A percentile compares a stretch with the other conserved stretches of the same genome.
Conservation (phyloP, 2,888 invertebrate species). For the Athripsodes cinereus region DNA sequence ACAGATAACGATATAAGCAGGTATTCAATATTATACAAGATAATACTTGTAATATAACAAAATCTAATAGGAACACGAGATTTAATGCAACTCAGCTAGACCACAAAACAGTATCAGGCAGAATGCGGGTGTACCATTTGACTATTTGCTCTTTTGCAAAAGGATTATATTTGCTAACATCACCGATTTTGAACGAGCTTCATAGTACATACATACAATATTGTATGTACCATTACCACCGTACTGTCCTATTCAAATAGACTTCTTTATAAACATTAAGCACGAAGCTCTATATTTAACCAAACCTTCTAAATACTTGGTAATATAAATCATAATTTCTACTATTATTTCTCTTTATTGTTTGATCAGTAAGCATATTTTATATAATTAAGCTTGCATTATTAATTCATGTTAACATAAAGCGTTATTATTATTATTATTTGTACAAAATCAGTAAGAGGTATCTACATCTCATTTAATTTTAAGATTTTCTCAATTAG, state of each 20-base stretch:
- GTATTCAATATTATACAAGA: too few relatives aligned
- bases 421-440: too few relatives aligned
- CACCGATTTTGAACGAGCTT: neutral
- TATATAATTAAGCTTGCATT: conserved; percentile 9
- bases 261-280: conserved; percentile 11
- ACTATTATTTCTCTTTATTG: neutral
- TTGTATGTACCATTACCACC: conserved; percentile 9
- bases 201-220: too few relatives aligned
- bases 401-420: too few relatives aligned
- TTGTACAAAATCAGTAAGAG: too few relatives aligned
- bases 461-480: neutral
- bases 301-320: too few relatives aligned
- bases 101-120: conserved; percentile 12
- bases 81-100: conserved; percentile 16
- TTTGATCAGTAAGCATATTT: conserved; percentile 18
- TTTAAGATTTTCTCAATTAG: neutral
- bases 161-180: conserved; percentile 14
- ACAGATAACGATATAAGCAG: too few relatives aligned
- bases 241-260: conserved; percentile 13
- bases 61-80: conserved; percentile 2
- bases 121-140: conserved; percentile 16
- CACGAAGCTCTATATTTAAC: too few relatives aligned
- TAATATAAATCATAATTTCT: too few relatives aligned
- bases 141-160: conserved; percentile 20
- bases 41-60: too few relatives aligned